These are phyloP conservation scores for Volucella zonaria DNA, from an alignment of 2,888 invertebrate species.

Conservation along the genomic window DNA sequence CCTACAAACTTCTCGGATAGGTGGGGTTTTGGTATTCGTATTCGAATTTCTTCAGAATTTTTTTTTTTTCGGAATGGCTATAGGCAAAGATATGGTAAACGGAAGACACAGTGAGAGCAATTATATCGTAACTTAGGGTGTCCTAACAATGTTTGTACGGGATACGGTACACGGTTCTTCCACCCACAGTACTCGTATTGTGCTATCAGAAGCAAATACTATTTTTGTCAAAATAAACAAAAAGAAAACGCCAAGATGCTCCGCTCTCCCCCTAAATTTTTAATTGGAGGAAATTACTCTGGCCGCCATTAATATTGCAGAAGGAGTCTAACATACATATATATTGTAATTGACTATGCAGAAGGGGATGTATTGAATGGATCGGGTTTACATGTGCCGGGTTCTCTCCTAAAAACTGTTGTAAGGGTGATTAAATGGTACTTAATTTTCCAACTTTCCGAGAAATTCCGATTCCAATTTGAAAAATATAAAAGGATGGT, in stretches of 20 bases:
- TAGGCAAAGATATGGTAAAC: background rate
- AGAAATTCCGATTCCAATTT: background rate
- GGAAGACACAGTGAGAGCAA: slow-evolving; percentile 6
- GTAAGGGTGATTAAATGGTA: slow-evolving; percentile 62
- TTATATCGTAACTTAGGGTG: slow-evolving; percentile 27
- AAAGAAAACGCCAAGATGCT: slow-evolving; percentile 26
- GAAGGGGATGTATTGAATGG: background rate
- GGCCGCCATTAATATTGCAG: slow-evolving; percentile 23
- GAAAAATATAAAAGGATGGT: background rate
- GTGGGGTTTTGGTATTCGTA: background rate
- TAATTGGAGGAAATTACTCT: slow-evolving; percentile 47
- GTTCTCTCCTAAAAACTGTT: slow-evolving; percentile 21
- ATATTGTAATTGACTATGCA: slow-evolving; percentile 50
- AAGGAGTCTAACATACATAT: slow-evolving; percentile 15
- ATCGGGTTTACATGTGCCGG: no score
- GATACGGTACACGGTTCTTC: background rate
- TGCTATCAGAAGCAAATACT: slow-evolving; percentile 9
- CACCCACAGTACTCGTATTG: background rate
- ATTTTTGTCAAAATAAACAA: slow-evolving; percentile 54
- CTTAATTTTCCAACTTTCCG: slow-evolving; percentile 21
- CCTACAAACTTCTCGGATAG: background rate
- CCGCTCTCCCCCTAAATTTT: slow-evolving; percentile 6
- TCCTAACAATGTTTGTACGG: slow-evolving; percentile 29
- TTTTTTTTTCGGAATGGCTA: no score
- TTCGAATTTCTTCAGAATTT: no score